These are phyloP conservation scores for Tangara arthus DNA, from an alignment of 2,797 vertebrate genomes.

Conservation along the genomic window DNA sequence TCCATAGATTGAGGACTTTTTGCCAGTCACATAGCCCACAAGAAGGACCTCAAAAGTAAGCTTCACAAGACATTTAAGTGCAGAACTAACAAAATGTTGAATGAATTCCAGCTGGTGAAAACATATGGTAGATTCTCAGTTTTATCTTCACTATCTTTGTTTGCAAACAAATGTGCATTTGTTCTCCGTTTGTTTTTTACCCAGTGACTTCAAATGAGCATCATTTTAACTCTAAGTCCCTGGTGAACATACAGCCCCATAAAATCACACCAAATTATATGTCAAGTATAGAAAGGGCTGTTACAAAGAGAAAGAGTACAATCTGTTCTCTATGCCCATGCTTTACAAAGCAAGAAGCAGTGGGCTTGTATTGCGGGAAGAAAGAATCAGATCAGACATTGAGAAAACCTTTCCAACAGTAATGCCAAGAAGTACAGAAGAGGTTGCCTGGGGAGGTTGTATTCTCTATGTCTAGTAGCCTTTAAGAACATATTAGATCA, in stretches of 20 bases:
- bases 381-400: background rate
- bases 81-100: conserved; percentile 63
- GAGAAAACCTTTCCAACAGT: background rate
- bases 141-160: conserved; percentile 74
- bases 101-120: conserved; percentile 72
- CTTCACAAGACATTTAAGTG: background rate
- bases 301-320: background rate
- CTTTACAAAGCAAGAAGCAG: background rate
- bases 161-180: conserved; percentile 75
- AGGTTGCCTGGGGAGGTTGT: background rate
- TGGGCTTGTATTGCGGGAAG: background rate
- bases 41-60: conserved; percentile 18
- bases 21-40: background rate
- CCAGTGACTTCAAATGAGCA: conserved; percentile 40
- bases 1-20: background rate
- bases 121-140: conserved; percentile 64
- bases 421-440: background rate
- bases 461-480: background rate
- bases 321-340: background rate
- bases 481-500: background rate
- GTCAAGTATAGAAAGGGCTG: background rate
- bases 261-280: conserved; percentile 29
- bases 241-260: background rate
- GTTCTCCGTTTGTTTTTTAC: conserved; percentile 68
- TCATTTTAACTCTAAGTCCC: conserved; percentile 33